These are phyloP conservation scores for Callithrix jacchus DNA, from an alignment of 2,113 vertebrate genomes.

Conservation along the genomic window DNA sequence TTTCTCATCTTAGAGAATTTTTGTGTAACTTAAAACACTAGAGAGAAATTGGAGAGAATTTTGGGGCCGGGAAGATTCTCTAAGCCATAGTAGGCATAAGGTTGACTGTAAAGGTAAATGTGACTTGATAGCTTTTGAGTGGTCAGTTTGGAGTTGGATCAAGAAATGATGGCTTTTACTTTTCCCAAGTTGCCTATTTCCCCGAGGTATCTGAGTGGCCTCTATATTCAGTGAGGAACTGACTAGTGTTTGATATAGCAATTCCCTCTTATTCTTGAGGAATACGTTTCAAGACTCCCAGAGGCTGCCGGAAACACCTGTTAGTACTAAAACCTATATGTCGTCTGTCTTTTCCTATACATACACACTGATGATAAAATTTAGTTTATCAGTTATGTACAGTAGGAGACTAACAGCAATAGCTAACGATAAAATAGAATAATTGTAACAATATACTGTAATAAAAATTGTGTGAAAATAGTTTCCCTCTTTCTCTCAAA, in stretches of 20 bases:
- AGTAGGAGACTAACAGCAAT: neutral
- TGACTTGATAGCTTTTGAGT: neutral
- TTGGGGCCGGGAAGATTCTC: neutral
- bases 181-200: neutral
- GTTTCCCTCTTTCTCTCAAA: neutral
- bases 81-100: neutral
- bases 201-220: neutral
- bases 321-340: neutral
- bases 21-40: constrained; percentile 16
- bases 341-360: neutral
- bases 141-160: neutral
- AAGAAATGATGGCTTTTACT: neutral
- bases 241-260: neutral
- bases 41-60: neutral
- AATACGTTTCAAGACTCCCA: neutral
- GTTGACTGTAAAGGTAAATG: neutral
- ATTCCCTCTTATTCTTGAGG: neutral
- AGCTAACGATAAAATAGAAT: neutral
- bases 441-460: neutral
- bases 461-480: neutral
- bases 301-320: neutral
- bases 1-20: constrained; percentile 4
- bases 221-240: neutral
- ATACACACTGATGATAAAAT: neutral
- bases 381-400: neutral